Conservation (phyloP, 1,140 invertebrate genomes). For the Nebria ingens region DNA sequence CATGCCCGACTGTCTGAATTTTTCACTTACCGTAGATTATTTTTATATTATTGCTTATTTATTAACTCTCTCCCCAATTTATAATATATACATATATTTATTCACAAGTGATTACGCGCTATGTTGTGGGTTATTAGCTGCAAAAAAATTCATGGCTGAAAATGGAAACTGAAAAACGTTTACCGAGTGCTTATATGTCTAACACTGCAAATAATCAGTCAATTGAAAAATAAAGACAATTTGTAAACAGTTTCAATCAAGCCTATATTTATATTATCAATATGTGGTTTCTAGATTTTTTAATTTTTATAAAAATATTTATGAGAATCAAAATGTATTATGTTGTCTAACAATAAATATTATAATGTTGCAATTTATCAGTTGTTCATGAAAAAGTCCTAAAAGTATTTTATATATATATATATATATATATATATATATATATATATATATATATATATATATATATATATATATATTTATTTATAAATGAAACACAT, state of each 20-base stretch:
- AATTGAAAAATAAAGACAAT: slow-evolving; percentile 1
- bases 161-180: too few relatives aligned
- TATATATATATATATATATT: too few relatives aligned
- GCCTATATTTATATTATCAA: not conserved
- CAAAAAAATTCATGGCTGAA: too few relatives aligned
- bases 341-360: slow-evolving; percentile 4
- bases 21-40: too few relatives aligned
- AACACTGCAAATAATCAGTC: not conserved
- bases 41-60: not conserved
- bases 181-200: not conserved
- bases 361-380: slow-evolving; percentile 9
- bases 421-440: too few relatives aligned
- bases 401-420: too few relatives aligned
- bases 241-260: not conserved
- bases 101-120: not conserved
- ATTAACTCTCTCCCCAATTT: slow-evolving; percentile 1
- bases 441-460: too few relatives aligned
- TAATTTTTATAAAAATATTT: slow-evolving; percentile 8
- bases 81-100: not conserved
- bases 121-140: slow-evolving; percentile 1
- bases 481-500: too few relatives aligned
- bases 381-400: too few relatives aligned
- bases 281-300: slow-evolving; percentile 8
- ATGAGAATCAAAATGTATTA: not conserved
- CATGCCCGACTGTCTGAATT: too few relatives aligned